phyloP scores from a whole-genome alignment of 1,140 invertebrate genomes.

The Campoletis sonorensis region DNA sequence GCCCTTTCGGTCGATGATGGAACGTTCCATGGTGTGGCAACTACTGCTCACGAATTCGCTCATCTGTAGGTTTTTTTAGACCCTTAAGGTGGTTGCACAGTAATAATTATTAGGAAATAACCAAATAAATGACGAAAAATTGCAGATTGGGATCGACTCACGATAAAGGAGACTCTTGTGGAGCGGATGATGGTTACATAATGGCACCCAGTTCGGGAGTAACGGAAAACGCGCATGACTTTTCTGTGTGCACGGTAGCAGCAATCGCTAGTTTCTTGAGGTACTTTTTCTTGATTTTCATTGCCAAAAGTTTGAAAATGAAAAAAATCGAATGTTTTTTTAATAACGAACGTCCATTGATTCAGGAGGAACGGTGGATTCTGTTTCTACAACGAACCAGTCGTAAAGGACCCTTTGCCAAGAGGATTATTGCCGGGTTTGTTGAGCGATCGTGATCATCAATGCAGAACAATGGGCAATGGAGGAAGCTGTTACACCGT shows the following conservation, averaged over 20 bases:
- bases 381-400: neutral
- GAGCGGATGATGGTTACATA: neutral
- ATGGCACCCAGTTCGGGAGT: neutral
- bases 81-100: neutral
- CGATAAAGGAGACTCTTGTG: neutral
- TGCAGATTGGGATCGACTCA: neutral
- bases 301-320: neutral
- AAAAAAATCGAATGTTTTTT: neutral
- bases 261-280: neutral
- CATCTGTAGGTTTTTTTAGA: neutral
- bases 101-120: neutral
- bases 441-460: neutral
- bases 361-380: neutral
- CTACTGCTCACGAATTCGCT: neutral
- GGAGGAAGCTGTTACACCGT: neutral
- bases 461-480: neutral
- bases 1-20: neutral
- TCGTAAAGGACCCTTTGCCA: neutral
- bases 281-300: neutral
- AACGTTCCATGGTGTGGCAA: neutral
- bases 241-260: neutral
- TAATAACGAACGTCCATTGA: neutral
- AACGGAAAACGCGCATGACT: neutral
- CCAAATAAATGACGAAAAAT: neutral
- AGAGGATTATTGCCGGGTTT: neutral